Base-by-base conservation (phyloP, 2,797 vertebrate species). In the Potorous gilbertii region DNA sequence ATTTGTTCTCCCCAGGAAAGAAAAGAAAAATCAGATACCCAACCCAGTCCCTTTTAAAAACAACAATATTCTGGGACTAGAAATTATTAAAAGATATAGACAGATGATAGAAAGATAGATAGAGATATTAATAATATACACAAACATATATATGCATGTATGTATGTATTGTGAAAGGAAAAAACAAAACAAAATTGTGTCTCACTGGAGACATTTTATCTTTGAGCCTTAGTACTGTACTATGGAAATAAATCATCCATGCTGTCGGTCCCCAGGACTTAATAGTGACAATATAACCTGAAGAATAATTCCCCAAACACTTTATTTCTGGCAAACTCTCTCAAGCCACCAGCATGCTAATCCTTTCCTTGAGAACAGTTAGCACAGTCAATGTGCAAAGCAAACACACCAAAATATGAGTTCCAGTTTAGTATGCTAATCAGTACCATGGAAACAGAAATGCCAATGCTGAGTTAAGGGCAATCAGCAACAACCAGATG, bases 361-460 rank as follows among this genome's bases (percentile, higher is more conserved):
- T 97, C 97, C 96, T 91, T 96, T 97, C 94, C 96, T 96, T 93
- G 96, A 98, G 95, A 98, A 95, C 97, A 97, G 93, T 97, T 94
- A 97, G 96, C 93, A 95, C 96, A 95, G 94, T 11, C 95, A 97
- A 95, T 5, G 27, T 55, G 54, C 46, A 81, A 97, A 74, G 93
- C 93, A 97, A 98, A 97, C 50, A 24, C 95, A 96, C 52, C 59
- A 96, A 97, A 97, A 97, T 55, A 0, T 56, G 93, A 96, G 92
- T 89, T 92, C 96, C n/a, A 91, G 97, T 96, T 97, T 97, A 96
- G 54, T 96, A 96, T 96, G 98, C 97, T 97, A 95, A 98, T 97
- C 97, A 98, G 96, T 57, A 94, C 98, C 98, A 98, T 97, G 98
- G 98, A 98, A 98, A 98, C 98, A 50, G 91, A 96, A 95, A 95